Conservation (phyloP, 2,113 vertebrate genomes). For the Corydoras maculifer region DNA sequence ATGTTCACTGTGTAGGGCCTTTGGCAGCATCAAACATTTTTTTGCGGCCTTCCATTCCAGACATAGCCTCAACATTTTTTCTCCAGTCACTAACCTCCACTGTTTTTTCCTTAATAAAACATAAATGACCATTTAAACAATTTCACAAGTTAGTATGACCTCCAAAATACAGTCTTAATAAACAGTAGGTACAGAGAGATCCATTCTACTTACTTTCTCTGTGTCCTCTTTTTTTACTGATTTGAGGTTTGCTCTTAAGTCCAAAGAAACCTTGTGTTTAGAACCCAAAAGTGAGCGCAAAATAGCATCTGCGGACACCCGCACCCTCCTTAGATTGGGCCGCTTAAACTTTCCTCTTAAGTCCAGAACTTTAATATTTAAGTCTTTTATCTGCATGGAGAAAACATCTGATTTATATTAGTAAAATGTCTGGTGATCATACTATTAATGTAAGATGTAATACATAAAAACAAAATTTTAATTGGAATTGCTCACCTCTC, state of each 20-base stretch:
- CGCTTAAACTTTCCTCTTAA: conserved; percentile 93
- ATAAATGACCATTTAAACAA: no score
- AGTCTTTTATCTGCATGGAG: conserved; percentile 79
- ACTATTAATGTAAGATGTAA: neutral
- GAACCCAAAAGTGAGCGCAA: conserved; percentile 90
- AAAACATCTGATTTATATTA: neutral
- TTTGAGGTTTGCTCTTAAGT: conserved; percentile 91
- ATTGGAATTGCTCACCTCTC: conserved; percentile 63
- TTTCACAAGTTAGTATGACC: no score
- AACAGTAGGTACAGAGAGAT: neutral
- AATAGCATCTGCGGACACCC: conserved; percentile 92
- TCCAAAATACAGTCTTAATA: no score
- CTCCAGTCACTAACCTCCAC: conserved; percentile 91
- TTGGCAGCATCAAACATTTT: conserved; percentile 83
- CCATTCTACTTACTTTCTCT: conserved; percentile 74
- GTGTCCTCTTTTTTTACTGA: conserved; percentile 98
- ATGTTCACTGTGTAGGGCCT: conserved; percentile 18
- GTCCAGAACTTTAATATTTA: conserved; percentile 91
- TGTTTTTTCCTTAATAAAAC: conserved; percentile 68
- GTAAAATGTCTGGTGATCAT: no score
- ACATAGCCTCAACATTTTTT: conserved; percentile 93
- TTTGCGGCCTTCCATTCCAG: conserved; percentile 92
- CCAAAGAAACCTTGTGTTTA: conserved; percentile 98
- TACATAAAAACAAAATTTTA: no score
- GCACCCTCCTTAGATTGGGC: conserved; percentile 80